Conservation (phyloP, 2,888 invertebrate species). For the Netelia virgata region DNA sequence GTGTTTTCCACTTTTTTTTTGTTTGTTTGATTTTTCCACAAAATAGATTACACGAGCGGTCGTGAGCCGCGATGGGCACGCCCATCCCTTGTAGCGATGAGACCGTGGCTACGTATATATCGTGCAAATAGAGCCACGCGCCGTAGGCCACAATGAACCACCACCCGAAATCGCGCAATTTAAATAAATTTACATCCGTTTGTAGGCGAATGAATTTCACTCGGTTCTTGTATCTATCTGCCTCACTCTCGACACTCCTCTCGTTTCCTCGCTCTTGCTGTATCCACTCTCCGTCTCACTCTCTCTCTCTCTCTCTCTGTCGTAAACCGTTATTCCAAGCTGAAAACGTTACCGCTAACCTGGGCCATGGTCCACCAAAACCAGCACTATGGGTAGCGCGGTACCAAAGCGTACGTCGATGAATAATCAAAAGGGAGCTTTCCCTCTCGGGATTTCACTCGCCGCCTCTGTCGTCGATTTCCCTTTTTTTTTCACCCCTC, state of each 20-base stretch:
- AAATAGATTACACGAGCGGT: conserved; percentile 79
- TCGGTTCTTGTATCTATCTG: conserved; percentile 55
- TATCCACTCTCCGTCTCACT: conserved; percentile 42
- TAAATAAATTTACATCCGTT: conserved; percentile 84
- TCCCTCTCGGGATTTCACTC: conserved; percentile 30
- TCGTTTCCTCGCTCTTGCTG: conserved; percentile 57
- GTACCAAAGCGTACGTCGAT: conserved; percentile 70
- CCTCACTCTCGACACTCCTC: conserved; percentile 46
- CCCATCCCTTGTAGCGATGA: conserved; percentile 82
- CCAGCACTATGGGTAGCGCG: conserved; percentile 7
- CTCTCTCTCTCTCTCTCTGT: conserved; percentile 43
- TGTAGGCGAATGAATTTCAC: conserved; percentile 70
- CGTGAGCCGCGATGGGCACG: conserved; percentile 78
- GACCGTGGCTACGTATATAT: conserved; percentile 79
- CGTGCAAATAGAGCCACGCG: conserved; percentile 80
- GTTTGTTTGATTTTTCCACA: conserved; percentile 80
- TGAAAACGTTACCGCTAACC: conserved; percentile 77
- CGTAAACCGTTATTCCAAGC: conserved; percentile 50
- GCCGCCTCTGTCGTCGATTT: not conserved
- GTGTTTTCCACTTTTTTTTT: conserved; percentile 36
- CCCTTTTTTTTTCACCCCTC: conserved; percentile 1
- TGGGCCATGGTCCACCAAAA: not conserved
- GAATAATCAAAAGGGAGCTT: conserved; percentile 79
- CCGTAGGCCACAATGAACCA: conserved; percentile 82
- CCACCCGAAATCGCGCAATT: conserved; percentile 83